Evolutionary conservation across 2,888 invertebrate species (phyloP), one percentile per base, ranked within the genome.

Genomic region (Caenorhabditis angaria): DNA sequence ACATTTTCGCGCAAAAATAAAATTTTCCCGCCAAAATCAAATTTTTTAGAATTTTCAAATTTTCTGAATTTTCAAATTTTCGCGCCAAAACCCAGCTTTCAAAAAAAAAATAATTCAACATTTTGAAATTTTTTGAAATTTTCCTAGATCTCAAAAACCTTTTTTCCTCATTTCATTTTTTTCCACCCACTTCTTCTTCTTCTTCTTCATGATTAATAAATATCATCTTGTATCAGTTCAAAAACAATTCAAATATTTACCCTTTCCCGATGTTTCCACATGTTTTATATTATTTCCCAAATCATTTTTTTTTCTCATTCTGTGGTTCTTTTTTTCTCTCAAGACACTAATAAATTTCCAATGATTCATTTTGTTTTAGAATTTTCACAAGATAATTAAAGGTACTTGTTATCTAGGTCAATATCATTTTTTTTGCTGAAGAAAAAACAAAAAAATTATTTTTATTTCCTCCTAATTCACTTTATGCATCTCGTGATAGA

Each of bases 361-460:
- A 41, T 41, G 41, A 41, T 12, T 41, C 41, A 41, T 41, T 41
- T 6, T 14, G 14, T 41, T 41, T 41, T 41, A 41, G 10, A 5
- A 41, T 6, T 41, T 41, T 41, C 32, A 8, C 32, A 32, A n/a
- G 10, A 12, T 41, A 6, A 41, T 41, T 41, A 41, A 41, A 41
- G 41, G 41, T 41, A 41, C 41, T 41, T 41, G 41, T 41, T 41
- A 41, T 41, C 6, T 41, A 41, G 41, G 41, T 41, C 41, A 41
- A 12, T 6, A 41, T 41, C 41, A 41, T 32, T 32, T 32, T 32
- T 32, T 32, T 32, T 32, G 32, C 32, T 32, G 32, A 12, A 5
- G 6, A 32, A 32, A 32, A 32, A 32, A n/a, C n/a, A n/a, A n/a
- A n/a, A n/a, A n/a, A n/a, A n/a, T n/a, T n/a, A n/a, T n/a, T n/a